Conservation (phyloP, 2,113 vertebrate species). For the Thalassarche chlororhynchos region DNA sequence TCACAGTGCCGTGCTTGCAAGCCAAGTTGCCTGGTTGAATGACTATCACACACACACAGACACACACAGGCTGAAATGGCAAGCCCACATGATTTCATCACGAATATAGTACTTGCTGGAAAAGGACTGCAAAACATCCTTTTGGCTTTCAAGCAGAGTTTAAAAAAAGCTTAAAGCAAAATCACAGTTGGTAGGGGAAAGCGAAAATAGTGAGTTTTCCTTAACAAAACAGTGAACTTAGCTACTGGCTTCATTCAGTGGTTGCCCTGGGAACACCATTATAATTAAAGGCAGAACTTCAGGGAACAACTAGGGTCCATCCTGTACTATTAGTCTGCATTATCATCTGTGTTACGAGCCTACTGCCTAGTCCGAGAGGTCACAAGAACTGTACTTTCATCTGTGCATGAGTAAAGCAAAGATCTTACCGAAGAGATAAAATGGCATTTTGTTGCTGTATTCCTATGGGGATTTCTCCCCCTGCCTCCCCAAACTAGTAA, state of each 20-base stretch:
- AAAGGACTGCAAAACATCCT: not conserved
- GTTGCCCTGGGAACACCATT: not conserved
- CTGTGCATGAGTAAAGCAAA: not conserved
- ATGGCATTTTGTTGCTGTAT: not conserved
- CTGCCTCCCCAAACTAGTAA: not conserved
- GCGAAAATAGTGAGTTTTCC: not conserved
- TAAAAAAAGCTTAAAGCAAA: not conserved
- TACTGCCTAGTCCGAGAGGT: not conserved
- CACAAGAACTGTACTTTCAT: not conserved
- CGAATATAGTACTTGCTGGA: not conserved
- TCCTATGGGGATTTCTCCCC: not conserved
- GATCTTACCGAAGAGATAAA: not conserved
- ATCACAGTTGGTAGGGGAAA: not conserved
- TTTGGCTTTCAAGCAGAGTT: not conserved
- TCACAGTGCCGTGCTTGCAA: not conserved
- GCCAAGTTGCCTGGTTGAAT: not conserved
- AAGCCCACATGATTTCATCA: not conserved
- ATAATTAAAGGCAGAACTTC: constrained; percentile 5
- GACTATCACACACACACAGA: not conserved
- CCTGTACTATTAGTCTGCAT: not conserved
- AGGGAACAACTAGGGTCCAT: not conserved
- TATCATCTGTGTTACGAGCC: not conserved
- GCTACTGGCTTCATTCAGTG: not conserved
- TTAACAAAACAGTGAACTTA: not conserved
- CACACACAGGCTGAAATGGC: not conserved